A percentile compares a stretch with the other conserved stretches of the same genome.
Conservation (phyloP, 2,888 invertebrate species). For the Epinotia demarniana region DNA sequence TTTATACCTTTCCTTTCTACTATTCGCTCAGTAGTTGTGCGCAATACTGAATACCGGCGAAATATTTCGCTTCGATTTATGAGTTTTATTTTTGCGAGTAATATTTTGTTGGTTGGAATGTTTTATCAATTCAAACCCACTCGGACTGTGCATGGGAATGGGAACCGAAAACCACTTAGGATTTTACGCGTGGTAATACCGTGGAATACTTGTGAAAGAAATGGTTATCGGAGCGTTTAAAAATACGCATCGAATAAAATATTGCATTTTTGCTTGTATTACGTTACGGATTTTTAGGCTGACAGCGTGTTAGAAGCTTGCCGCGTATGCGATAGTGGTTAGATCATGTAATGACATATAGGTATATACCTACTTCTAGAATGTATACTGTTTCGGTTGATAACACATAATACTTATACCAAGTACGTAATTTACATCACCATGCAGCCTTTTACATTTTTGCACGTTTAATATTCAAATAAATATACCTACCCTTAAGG, state of each 20-base stretch:
- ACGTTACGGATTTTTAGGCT: not conserved
- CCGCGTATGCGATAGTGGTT: not conserved
- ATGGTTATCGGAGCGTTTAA: conserved; percentile 22
- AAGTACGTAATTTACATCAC: too few species aligned
- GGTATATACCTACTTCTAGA: too few species aligned
- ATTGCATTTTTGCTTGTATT: not conserved
- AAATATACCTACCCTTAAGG: not conserved
- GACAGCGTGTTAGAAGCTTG: not conserved
- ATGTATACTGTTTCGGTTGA: too few species aligned
- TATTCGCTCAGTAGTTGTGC: conserved; percentile 77
- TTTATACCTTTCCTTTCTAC: conserved; percentile 82
- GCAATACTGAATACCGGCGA: conserved; percentile 72
- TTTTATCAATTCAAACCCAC: conserved; percentile 63
- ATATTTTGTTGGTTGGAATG: conserved; percentile 67
- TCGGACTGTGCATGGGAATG: conserved; percentile 30
- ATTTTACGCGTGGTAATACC: conserved; percentile 27
- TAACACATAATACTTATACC: too few species aligned
- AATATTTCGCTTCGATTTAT: conserved; percentile 81
- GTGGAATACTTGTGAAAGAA: conserved; percentile 26
- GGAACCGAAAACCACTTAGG: conserved; percentile 39
- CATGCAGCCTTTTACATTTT: too few species aligned
- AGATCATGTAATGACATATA: too few species aligned
- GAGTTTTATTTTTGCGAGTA: conserved; percentile 72
- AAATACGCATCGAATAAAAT: conserved; percentile 10
- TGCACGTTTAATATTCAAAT: not conserved